Conservation (phyloP, 2,888 invertebrate genomes). For the Nasonovia ribisnigri region DNA sequence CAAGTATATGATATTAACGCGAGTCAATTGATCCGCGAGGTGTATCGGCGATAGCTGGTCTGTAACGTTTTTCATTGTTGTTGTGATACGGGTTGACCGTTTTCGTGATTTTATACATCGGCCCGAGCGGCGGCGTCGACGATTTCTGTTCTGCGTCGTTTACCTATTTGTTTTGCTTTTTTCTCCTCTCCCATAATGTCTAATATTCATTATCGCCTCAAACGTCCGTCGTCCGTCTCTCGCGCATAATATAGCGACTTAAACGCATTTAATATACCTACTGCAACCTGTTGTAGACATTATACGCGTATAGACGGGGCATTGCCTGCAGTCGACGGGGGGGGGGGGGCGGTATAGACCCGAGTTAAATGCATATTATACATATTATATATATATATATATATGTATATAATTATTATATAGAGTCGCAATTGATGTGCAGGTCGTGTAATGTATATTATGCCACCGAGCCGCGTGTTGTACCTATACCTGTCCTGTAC, state of each 20-base stretch:
- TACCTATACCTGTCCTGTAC: not conserved
- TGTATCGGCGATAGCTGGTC: too few species aligned
- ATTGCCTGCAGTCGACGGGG: not conserved
- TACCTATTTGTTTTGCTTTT: conserved; percentile 1
- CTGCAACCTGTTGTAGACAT: too few species aligned
- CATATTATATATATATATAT: too few species aligned
- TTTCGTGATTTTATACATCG: not conserved
- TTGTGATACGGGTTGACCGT: not conserved
- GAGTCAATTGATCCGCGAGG: too few species aligned
- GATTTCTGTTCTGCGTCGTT: not conserved
- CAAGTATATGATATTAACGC: too few species aligned
- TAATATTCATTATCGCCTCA: not conserved
- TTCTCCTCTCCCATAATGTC: not conserved
- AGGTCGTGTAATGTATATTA: not conserved
- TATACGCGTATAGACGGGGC: not conserved
- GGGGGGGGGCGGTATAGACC: not conserved
- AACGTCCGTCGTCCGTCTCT: not conserved
- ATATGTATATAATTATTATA: too few species aligned
- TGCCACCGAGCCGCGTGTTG: not conserved
- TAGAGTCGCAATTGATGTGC: not conserved
- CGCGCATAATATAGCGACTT: not conserved
- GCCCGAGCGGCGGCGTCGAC: not conserved
- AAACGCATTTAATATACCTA: not conserved
- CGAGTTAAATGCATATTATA: not conserved
- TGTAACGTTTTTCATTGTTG: too few species aligned